Evolutionary conservation across 2,797 vertebrate species (phyloP).

Genomic region (Eulemur coronatus): DNA sequence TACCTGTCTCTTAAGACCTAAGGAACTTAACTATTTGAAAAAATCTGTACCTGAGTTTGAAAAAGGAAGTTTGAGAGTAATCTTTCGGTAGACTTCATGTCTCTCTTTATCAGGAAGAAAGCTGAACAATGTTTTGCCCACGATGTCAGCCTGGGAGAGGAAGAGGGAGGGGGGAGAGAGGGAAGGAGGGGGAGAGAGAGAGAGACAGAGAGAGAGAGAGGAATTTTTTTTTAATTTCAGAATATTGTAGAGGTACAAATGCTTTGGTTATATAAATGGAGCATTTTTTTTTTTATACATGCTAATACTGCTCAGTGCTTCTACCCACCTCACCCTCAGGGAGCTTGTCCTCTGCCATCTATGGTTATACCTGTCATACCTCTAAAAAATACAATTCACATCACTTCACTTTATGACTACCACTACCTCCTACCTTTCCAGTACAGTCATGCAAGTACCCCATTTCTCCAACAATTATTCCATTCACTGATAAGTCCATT

Average conservation of each 20-base stretch:
- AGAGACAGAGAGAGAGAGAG: too few relatives aligned
- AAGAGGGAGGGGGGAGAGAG: conserved; percentile 77
- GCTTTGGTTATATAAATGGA: too few relatives aligned
- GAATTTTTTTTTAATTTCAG: neutral
- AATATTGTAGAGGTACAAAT: too few relatives aligned
- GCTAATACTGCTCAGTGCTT: neutral
- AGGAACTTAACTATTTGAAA: conserved; percentile 91
- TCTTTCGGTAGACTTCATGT: conserved; percentile 91
- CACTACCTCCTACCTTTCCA: neutral
- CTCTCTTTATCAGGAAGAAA: conserved; percentile 95
- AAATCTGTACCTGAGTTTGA: conserved; percentile 88
- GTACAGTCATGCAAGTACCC: neutral
- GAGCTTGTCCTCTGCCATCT: neutral
- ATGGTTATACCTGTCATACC: neutral
- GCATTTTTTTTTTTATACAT: neutral
- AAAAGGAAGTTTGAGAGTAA: conserved; percentile 90
- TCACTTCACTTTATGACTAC: neutral
- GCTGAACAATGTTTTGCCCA: conserved; percentile 96
- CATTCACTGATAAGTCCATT: neutral
- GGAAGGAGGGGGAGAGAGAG: conserved; percentile 11
- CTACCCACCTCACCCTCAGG: neutral
- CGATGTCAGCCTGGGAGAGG: conserved; percentile 94
- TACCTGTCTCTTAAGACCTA: conserved; percentile 53
- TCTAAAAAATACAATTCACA: neutral
- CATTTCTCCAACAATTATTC: neutral